Conservation (phyloP, 2,113 vertebrate species). For the Triplophysa dalaica region DNA sequence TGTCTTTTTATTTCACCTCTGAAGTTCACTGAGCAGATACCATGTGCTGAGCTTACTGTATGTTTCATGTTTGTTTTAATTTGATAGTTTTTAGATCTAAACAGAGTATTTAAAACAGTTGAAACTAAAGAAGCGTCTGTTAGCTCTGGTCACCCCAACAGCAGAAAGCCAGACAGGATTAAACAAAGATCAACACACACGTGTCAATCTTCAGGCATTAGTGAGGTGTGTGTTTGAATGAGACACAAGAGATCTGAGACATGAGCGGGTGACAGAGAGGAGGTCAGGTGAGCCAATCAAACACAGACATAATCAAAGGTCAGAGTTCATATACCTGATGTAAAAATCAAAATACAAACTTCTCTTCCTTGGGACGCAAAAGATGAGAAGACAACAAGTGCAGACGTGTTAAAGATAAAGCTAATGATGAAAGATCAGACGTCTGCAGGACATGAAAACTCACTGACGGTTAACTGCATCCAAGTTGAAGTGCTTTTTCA, state of each 20-base stretch:
- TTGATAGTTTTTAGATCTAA: no score
- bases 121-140: no score
- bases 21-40: no score
- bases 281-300: conserved; percentile 43
- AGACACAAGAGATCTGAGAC: no score
- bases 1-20: no score
- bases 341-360: conserved; percentile 96
- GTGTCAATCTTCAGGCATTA: background rate
- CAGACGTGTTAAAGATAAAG: conserved; percentile 59
- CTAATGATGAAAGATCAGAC: background rate
- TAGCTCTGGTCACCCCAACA: no score
- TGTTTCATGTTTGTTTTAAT: no score
- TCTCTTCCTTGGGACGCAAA: conserved; percentile 89
- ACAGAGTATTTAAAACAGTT: no score
- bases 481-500: no score
- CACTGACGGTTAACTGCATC: no score
- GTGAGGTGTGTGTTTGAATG: background rate
- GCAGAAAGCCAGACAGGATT: background rate
- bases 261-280: background rate
- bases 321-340: conserved; percentile 83
- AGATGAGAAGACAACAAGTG: conserved; percentile 75
- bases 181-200: background rate
- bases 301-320: conserved; percentile 56
- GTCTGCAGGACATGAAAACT: background rate
- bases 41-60: no score